Conservation (phyloP, 2,797 vertebrate species). For the Coranthus polyacanthus region DNA sequence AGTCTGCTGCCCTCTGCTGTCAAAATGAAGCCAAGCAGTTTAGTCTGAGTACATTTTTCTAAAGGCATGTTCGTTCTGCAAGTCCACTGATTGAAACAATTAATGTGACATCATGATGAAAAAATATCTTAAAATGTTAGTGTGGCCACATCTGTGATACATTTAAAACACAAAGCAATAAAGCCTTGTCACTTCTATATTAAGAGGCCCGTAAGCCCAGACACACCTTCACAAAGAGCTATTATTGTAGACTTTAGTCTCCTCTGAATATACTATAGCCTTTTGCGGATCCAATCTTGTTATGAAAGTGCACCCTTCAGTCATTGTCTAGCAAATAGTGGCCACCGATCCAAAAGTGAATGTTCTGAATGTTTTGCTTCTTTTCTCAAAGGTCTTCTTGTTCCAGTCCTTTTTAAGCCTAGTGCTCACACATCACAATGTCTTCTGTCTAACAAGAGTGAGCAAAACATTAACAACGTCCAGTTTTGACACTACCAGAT, state of each 20-base stretch:
- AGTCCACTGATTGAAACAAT: constrained; percentile 6
- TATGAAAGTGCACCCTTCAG: not conserved
- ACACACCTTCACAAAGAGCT: constrained; percentile 1
- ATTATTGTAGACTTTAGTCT: too few relatives aligned
- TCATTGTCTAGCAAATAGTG: too few relatives aligned
- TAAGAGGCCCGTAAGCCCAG: not conserved
- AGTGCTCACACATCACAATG: constrained; percentile 58
- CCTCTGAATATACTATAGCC: not conserved
- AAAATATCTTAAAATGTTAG: not conserved
- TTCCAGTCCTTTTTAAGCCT: constrained; percentile 51
- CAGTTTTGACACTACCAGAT: constrained; percentile 43
- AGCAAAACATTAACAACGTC: constrained; percentile 42
- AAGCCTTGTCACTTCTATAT: not conserved
- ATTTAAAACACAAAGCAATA: not conserved
- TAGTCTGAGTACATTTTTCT: not conserved
- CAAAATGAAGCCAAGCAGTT: constrained; percentile 4
- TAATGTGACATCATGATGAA: not conserved
- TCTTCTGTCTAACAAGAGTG: constrained; percentile 65
- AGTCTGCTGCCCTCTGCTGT: constrained; percentile 82
- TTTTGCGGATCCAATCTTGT: not conserved
- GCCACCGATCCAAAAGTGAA: not conserved
- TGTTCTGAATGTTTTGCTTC: constrained; percentile 21
- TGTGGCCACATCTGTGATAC: not conserved
- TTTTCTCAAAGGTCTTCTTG: constrained; percentile 31
- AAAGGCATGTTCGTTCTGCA: constrained; percentile 1